These are phyloP conservation scores for Dryocosmus kuriphilus DNA, from an alignment of 2,888 invertebrate species.

Conservation along the genomic window DNA sequence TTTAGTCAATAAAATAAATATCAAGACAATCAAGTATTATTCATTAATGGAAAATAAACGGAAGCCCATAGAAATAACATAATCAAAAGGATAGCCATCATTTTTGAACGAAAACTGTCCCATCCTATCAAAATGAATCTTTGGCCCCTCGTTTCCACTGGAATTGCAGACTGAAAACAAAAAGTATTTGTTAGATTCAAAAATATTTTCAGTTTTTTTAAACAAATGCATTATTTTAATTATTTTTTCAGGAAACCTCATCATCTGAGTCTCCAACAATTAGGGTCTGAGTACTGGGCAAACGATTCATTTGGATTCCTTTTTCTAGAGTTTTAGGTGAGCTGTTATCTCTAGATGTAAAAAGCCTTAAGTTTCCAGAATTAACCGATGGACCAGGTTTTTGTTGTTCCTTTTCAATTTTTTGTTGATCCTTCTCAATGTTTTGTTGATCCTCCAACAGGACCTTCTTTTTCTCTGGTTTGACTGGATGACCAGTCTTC, in stretches of 20 bases:
- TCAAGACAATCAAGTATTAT: constrained; percentile 43
- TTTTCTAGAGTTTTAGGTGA: constrained; percentile 46
- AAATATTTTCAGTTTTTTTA: neutral
- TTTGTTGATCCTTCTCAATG: constrained; percentile 30
- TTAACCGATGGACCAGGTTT: constrained; percentile 20
- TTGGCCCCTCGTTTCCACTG: constrained; percentile 52
- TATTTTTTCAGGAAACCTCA: constrained; percentile 55
- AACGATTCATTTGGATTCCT: constrained; percentile 62
- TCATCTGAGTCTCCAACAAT: constrained; percentile 56
- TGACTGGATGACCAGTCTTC: constrained; percentile 34
- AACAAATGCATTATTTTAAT: neutral
- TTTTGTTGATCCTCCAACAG: neutral
- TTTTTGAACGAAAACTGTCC: constrained; percentile 77
- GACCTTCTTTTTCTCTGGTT: constrained; percentile 2
- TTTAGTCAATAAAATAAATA: neutral
- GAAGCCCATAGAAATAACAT: constrained; percentile 78
- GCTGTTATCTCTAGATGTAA: neutral
- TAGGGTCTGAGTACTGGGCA: constrained; percentile 58
- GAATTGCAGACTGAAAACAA: constrained; percentile 57
- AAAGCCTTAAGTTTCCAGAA: neutral
- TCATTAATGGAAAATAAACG: constrained; percentile 76
- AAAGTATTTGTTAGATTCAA: constrained; percentile 2
- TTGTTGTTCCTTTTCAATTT: constrained; percentile 32
- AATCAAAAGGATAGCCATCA: constrained; percentile 73
- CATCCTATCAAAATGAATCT: constrained; percentile 76